Base-by-base conservation (phyloP, 2,888 invertebrate genomes). In the Melinaea marsaeus region DNA sequence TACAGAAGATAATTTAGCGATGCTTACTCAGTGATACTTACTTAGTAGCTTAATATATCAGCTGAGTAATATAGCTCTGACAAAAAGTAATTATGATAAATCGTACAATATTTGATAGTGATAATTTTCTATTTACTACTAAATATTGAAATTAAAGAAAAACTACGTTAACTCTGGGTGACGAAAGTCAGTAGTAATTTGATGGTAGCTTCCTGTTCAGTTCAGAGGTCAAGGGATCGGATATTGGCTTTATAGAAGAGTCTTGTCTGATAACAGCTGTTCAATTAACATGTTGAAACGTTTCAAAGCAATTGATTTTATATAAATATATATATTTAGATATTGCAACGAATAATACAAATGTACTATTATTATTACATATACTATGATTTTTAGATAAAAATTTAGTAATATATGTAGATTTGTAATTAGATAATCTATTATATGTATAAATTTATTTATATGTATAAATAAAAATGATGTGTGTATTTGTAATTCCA, bases 111-210 rank as follows among this genome's bases (percentile, higher is more conserved):
- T 66, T 64, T 61, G 66, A 57, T 1, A 57, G 61, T 42, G 45
- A 66, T 64, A 60, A 66, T 55, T 60, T 60, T 62, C 63, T 68
- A 64, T 66, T 66, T 58, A 64, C 62, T 48, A 57, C 58, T 66
- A 66, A 66, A 68, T 68, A 68, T 66, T 62, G 64, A 22, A 22
- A 22, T 1, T 22, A 22, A 22, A 22, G 22, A 22, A 57, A 63
- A 65, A 68, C 62, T 48, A 42, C 64, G 64, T 66, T 66, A 62
- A 60, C 55, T 34, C 37, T 61, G 48, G 51, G 45, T 55, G 63
- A 58, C 63, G 61, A 66, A 66, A 62, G 61, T 54, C 55, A 64
- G 61, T 51, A 48, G 63, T 66, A 66, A 66, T 63, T 66, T 57
- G 58, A 51, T 55, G 47, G 11, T 45, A 55, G 13, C 37, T 56